phyloP scores from a whole-genome alignment of 2,888 invertebrate genomes.

The Polymixis flavicincta region DNA sequence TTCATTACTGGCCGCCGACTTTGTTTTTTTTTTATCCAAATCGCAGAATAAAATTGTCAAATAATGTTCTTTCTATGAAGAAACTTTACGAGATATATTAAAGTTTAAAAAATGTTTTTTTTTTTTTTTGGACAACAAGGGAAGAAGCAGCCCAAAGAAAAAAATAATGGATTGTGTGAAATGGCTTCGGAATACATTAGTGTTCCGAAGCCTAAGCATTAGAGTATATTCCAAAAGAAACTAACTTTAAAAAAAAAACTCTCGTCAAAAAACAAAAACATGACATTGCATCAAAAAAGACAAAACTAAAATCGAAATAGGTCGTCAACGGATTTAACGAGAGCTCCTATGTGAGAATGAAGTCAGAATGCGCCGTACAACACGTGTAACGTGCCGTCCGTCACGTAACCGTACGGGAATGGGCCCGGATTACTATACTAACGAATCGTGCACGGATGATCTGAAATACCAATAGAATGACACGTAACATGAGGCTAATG shows the following conservation, averaged over 20 bases:
- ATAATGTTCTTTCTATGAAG: too few species aligned
- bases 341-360: not conserved
- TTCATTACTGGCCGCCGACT: too few species aligned
- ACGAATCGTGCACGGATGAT: constrained; percentile 8
- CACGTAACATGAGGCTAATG: too few species aligned
- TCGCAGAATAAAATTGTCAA: too few species aligned
- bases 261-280: not conserved
- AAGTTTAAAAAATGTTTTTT: not conserved
- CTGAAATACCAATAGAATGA: not conserved
- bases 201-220: too few species aligned
- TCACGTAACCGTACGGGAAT: constrained; percentile 35
- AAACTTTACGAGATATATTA: not conserved
- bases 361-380: constrained; percentile 16
- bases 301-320: constrained; percentile 25
- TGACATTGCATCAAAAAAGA: not conserved
- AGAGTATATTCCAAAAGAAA: too few species aligned
- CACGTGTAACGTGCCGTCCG: not conserved
- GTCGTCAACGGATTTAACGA: constrained; percentile 28
- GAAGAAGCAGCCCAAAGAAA: not conserved
- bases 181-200: too few species aligned
- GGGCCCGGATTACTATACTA: constrained; percentile 34
- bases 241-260: not conserved
- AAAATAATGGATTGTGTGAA: not conserved
- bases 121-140: too few species aligned
- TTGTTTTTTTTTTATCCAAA: too few species aligned